phyloP scores from a whole-genome alignment of 2,797 vertebrate genomes.

The Centropyge bicolor region DNA sequence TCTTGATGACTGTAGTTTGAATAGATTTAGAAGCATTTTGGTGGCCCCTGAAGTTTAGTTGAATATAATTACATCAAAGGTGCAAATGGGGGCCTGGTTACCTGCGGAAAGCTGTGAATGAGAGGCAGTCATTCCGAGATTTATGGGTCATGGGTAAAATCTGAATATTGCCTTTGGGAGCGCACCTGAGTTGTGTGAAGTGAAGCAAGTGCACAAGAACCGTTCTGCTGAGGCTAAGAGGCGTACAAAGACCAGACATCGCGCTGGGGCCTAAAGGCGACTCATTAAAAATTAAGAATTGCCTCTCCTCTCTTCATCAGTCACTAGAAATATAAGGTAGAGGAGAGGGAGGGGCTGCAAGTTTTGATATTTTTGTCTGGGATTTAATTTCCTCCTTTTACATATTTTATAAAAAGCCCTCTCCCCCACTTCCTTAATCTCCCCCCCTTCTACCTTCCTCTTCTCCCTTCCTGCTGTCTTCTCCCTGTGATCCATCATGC shows the following conservation, averaged over 20 bases:
- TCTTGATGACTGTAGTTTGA: not conserved
- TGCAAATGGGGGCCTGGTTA: not conserved
- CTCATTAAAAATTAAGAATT: conserved; percentile 79
- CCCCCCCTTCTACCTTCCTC: conserved; percentile 36
- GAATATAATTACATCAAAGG: not conserved
- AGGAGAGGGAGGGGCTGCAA: conserved; percentile 23
- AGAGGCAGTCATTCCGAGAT: conserved; percentile 32
- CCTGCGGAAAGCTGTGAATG: conserved; percentile 12
- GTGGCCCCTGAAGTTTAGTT: not conserved
- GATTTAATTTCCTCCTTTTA: conserved; percentile 85
- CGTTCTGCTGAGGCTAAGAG: conserved; percentile 37
- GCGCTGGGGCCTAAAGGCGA: conserved; percentile 41
- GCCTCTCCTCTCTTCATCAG: conserved; percentile 73
- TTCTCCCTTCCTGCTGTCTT: conserved; percentile 55
- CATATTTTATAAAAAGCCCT: conserved; percentile 80
- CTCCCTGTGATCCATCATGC: conserved; percentile 76
- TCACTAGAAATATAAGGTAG: conserved; percentile 61
- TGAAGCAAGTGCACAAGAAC: conserved; percentile 54
- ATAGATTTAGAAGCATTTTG: not conserved
- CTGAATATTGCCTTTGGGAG: conserved; percentile 49
- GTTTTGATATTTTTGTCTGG: conserved; percentile 82
- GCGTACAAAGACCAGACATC: conserved; percentile 47
- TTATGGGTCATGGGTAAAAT: conserved; percentile 47
- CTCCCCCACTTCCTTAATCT: conserved; percentile 46
- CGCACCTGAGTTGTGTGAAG: conserved; percentile 55